Conservation (phyloP, 2,113 vertebrate species). For the Peromyscus polionotus region DNA sequence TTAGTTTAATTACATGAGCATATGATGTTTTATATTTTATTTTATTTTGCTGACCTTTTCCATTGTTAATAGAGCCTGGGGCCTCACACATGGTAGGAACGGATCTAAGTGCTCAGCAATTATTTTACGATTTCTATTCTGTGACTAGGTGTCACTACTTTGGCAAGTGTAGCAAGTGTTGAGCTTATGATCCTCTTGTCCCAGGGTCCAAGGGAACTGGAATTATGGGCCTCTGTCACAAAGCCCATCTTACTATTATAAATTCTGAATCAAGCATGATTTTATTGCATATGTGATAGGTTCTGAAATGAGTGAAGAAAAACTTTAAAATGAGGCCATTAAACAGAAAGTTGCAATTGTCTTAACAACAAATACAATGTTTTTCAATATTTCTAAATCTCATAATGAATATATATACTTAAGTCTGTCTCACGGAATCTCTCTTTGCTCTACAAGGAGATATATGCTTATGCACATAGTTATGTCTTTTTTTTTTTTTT, state of each 20-base stretch:
- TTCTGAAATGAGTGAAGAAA: constrained; percentile 37
- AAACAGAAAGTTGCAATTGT: neutral
- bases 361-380: neutral
- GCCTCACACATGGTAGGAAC: neutral
- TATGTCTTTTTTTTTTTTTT: too few relatives aligned
- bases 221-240: neutral
- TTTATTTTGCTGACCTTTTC: neutral
- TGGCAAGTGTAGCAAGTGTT: neutral
- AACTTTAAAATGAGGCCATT: neutral
- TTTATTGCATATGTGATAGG: constrained; percentile 25
- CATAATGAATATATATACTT: neutral
- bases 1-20: constrained; percentile 56
- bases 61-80: neutral
- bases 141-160: neutral
- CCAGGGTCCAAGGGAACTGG: neutral
- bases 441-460: neutral
- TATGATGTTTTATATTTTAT: neutral
- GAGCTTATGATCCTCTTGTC: neutral
- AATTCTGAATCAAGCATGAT: neutral
- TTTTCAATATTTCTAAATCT: neutral
- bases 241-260: neutral
- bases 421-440: neutral
- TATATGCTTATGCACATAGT: neutral
- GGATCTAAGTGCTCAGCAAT: neutral
- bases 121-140: neutral